phyloP scores from a whole-genome alignment of 2,113 vertebrate species.

The Psittacula cyanocephala region DNA sequence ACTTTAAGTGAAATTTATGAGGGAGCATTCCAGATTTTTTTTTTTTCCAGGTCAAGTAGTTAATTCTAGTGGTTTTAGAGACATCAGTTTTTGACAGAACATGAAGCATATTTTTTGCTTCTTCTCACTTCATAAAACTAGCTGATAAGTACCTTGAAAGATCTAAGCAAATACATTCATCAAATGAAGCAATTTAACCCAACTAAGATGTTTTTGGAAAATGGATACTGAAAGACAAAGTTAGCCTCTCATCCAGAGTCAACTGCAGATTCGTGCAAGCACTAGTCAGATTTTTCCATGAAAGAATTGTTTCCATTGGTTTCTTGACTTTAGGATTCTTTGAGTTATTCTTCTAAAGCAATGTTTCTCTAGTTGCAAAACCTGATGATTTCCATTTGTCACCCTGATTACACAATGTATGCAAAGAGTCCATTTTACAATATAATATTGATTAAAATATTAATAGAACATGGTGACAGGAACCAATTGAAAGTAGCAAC shows the following conservation, averaged over 20 bases:
- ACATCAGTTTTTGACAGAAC: background rate
- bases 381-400: background rate
- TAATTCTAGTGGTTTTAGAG: background rate
- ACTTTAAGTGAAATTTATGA: background rate
- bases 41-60: background rate
- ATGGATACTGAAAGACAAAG: background rate
- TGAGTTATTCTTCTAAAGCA: background rate
- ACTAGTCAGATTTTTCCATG: background rate
- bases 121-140: background rate
- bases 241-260: background rate
- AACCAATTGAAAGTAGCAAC: constrained; percentile 32
- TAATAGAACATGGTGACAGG: background rate
- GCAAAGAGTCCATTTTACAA: background rate
- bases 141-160: background rate
- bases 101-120: background rate
- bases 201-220: background rate
- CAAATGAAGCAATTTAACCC: background rate
- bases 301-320: background rate
- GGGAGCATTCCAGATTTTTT: background rate
- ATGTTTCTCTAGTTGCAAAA: background rate
- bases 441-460: background rate
- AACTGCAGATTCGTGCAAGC: background rate
- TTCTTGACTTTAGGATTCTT: background rate
- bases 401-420: background rate
- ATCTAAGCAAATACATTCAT: background rate